These are phyloP conservation scores for Varanus salvator DNA, from an alignment of 2,113 vertebrate species.

Conservation along the genomic window DNA sequence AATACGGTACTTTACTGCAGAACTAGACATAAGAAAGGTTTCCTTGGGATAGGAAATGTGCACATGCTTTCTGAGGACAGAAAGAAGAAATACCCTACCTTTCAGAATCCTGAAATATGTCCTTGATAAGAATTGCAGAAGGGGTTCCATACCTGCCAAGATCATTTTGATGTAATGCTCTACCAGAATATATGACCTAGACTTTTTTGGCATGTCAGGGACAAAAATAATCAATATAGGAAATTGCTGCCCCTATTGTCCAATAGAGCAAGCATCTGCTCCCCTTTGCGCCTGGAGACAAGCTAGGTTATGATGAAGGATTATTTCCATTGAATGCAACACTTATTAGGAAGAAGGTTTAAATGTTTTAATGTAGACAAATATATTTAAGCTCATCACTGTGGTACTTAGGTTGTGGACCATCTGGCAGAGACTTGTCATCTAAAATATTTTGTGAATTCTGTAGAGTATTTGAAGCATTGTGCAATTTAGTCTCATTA, in stretches of 20 bases:
- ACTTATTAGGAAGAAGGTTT: not conserved
- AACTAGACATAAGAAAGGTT: too few relatives aligned
- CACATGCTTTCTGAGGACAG: too few relatives aligned
- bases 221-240: too few relatives aligned
- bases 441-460: not conserved
- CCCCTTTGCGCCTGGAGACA: too few relatives aligned
- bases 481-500: not conserved
- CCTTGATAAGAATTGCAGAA: not conserved
- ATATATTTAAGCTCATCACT: not conserved
- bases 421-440: not conserved
- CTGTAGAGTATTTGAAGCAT: not conserved
- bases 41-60: too few relatives aligned
- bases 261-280: too few relatives aligned
- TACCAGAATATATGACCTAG: not conserved
- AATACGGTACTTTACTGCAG: too few relatives aligned
- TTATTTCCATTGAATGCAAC: not conserved
- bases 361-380: not conserved
- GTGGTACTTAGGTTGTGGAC: not conserved
- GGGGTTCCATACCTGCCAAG: too few relatives aligned
- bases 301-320: not conserved
- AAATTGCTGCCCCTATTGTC: too few relatives aligned
- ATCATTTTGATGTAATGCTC: not conserved
- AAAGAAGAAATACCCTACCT: too few relatives aligned
- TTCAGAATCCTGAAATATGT: too few relatives aligned
- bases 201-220: not conserved